These are phyloP conservation scores for Campoletis raptor DNA, from an alignment of 2,888 invertebrate genomes.

Conservation along the genomic window DNA sequence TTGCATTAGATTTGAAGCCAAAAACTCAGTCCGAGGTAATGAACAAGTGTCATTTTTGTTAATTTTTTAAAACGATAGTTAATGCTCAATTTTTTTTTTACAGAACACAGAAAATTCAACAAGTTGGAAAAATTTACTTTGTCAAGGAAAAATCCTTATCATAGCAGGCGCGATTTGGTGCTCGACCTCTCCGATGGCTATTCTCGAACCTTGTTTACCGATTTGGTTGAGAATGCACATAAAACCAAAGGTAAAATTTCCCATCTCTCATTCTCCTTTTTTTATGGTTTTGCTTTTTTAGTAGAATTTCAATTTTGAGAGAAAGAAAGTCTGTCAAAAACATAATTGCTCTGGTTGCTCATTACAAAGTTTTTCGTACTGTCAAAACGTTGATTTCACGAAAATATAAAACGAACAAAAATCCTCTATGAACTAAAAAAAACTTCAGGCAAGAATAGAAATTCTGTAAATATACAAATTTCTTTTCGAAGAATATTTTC, in stretches of 20 bases:
- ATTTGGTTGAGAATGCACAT: conserved; percentile 91
- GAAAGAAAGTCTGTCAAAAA: too few species aligned
- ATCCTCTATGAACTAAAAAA: too few species aligned
- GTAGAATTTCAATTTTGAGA: not conserved
- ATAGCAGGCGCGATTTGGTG: conserved; percentile 90
- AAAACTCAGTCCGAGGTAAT: conserved; percentile 69
- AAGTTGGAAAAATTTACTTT: conserved; percentile 87
- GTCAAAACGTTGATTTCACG: too few species aligned
- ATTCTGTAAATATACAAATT: too few species aligned
- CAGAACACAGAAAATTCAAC: conserved; percentile 73
- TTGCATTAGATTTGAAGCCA: conserved; percentile 80
- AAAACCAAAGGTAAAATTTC: conserved; percentile 86
- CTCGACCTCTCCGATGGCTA: conserved; percentile 93
- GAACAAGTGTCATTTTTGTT: not conserved
- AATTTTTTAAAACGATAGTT: not conserved
- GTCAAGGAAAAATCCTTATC: conserved; percentile 88
- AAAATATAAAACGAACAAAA: too few species aligned
- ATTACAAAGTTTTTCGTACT: too few species aligned
- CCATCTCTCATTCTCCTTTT: not conserved
- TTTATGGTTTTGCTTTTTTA: not conserved
- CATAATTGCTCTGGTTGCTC: too few species aligned
- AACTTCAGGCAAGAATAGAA: too few species aligned
- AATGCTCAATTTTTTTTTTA: conserved; percentile 9
- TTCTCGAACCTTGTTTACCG: conserved; percentile 93
- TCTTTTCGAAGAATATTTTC: too few species aligned